Evolutionary conservation across 2,888 invertebrate genomes (phyloP).

Genomic region (Macrostomum cliftonense): DNA sequence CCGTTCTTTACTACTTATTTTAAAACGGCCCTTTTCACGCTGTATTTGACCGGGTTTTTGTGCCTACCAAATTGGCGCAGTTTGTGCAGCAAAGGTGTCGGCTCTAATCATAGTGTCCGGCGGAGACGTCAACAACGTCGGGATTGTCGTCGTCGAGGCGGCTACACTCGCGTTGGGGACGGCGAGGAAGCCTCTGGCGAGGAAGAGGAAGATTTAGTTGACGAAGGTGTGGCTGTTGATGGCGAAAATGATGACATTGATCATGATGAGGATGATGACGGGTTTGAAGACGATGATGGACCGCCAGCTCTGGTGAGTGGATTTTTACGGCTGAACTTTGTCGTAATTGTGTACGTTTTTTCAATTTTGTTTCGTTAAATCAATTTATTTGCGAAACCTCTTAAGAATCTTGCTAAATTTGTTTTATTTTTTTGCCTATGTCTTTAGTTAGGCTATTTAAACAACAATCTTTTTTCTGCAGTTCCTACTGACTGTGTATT

Average conservation of each 20-base stretch:
- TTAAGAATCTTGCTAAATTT: too few relatives aligned
- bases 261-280: too few relatives aligned
- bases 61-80: conserved; percentile 75
- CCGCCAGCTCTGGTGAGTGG: too few relatives aligned
- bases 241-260: background rate
- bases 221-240: background rate
- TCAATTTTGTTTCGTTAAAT: too few relatives aligned
- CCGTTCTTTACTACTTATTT: conserved; percentile 88
- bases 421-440: too few relatives aligned
- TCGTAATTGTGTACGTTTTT: too few relatives aligned
- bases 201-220: background rate
- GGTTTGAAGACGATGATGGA: too few relatives aligned
- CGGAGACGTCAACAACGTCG: background rate
- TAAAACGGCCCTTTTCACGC: conserved; percentile 75
- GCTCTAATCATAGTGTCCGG: background rate
- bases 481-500: too few relatives aligned
- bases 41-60: conserved; percentile 70
- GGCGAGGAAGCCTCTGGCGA: background rate
- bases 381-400: too few relatives aligned
- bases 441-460: too few relatives aligned
- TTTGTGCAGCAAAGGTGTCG: conserved; percentile 46
- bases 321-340: too few relatives aligned
- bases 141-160: background rate
- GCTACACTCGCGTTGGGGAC: background rate
- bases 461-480: too few relatives aligned